phyloP scores from a whole-genome alignment of 2,113 vertebrate species.

The Trichomycterus rosablanca region DNA sequence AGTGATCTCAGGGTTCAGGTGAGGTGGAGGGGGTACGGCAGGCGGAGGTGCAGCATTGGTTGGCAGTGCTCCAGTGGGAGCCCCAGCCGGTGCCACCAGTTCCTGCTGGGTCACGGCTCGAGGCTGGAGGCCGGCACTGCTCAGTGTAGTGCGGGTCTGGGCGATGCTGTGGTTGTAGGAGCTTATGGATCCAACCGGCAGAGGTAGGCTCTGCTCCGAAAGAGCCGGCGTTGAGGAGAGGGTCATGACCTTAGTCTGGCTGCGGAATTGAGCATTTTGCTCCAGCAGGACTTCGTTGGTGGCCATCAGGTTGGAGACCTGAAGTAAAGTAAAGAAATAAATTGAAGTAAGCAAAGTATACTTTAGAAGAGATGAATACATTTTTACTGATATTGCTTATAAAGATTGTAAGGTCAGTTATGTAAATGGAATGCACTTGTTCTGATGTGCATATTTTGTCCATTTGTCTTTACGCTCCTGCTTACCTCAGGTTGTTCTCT shows the following conservation, averaged over 20 bases:
- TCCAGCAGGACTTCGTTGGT: conserved; percentile 96
- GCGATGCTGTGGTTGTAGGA: conserved; percentile 96
- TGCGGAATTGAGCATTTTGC: conserved; percentile 94
- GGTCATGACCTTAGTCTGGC: conserved; percentile 92
- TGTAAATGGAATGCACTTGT: too few relatives aligned
- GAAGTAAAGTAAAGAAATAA: conserved; percentile 29
- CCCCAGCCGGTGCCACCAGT: conserved; percentile 79
- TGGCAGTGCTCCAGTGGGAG: conserved; percentile 69
- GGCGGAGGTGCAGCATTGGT: conserved; percentile 77
- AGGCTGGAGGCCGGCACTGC: conserved; percentile 89
- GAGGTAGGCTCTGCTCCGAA: conserved; percentile 82
- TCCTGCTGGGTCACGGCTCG: conserved; percentile 89
- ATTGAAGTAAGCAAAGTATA: background rate
- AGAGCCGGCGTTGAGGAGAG: conserved; percentile 82
- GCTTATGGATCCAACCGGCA: conserved; percentile 82
- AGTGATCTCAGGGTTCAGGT: conserved; percentile 88
- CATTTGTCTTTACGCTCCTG: too few relatives aligned
- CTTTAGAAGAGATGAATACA: too few relatives aligned
- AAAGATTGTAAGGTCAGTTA: too few relatives aligned
- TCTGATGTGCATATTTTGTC: too few relatives aligned
- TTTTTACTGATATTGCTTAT: too few relatives aligned
- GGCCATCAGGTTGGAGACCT: conserved; percentile 89
- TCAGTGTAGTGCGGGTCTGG: conserved; percentile 96
- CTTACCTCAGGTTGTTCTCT: too few relatives aligned
- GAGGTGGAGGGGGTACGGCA: conserved; percentile 73